These are phyloP conservation scores for Lutjanus argentimaculatus DNA, from an alignment of 2,797 vertebrate species.

Conservation along the genomic window DNA sequence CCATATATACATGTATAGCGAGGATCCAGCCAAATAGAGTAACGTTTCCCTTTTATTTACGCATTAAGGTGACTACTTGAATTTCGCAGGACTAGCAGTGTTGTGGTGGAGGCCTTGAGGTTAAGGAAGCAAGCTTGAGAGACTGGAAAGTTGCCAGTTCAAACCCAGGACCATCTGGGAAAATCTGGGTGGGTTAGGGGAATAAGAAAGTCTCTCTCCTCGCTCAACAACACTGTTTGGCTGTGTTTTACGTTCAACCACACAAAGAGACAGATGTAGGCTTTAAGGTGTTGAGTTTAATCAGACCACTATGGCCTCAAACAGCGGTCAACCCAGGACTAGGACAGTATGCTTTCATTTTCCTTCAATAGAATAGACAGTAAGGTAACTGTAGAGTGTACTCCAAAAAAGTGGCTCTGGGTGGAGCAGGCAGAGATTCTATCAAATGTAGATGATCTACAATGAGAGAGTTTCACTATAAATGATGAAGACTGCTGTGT, in stretches of 20 bases:
- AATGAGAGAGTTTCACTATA: slow-evolving; percentile 13
- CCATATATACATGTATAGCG: slow-evolving; percentile 12
- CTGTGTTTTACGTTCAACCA: slow-evolving; percentile 52
- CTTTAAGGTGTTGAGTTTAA: slow-evolving; percentile 54
- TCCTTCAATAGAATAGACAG: slow-evolving; percentile 15
- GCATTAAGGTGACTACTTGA: slow-evolving; percentile 39
- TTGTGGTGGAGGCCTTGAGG: slow-evolving; percentile 56
- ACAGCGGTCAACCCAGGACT: slow-evolving; percentile 13
- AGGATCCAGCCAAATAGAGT: slow-evolving; percentile 28
- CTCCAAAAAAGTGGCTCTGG: slow-evolving; percentile 13
- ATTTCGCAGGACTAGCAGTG: slow-evolving; percentile 44
- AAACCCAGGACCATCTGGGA: slow-evolving; percentile 70
- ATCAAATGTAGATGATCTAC: slow-evolving; percentile 11
- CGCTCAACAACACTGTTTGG: slow-evolving; percentile 42
- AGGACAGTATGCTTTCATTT: slow-evolving; percentile 3
- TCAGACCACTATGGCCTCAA: slow-evolving; percentile 39
- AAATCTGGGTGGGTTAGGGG: slow-evolving; percentile 59
- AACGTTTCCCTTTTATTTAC: slow-evolving; percentile 8
- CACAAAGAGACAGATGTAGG: slow-evolving; percentile 54
- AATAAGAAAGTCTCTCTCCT: slow-evolving; percentile 61
- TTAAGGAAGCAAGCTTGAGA: slow-evolving; percentile 62
- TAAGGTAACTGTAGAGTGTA: neutral
- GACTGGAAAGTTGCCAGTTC: slow-evolving; percentile 66
- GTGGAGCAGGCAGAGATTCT: neutral
- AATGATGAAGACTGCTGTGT: neutral